phyloP scores from a whole-genome alignment of 2,888 invertebrate genomes.

The Panopea generosa region DNA sequence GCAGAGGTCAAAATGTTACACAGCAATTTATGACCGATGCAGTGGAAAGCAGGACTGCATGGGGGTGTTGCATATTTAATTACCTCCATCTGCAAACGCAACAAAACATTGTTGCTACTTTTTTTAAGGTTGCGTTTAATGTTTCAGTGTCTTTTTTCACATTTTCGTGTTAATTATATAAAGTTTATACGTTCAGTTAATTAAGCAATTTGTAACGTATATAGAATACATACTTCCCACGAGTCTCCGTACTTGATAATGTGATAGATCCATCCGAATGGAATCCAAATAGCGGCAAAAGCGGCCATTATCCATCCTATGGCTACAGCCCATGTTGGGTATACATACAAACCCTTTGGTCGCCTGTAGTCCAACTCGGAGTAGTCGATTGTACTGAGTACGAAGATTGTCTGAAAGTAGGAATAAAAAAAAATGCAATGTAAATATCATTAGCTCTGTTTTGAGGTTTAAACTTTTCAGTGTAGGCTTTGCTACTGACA shows the following conservation, averaged over 20 bases:
- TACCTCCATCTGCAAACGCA: too few species aligned
- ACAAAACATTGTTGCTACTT: too few species aligned
- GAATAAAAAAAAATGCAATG: background rate
- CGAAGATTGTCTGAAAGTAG: conserved; percentile 76
- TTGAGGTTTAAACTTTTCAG: background rate
- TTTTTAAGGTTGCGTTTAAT: too few species aligned
- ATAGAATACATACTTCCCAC: conserved; percentile 59
- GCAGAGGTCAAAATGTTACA: too few species aligned
- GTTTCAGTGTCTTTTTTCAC: too few species aligned
- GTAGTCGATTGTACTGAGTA: conserved; percentile 81
- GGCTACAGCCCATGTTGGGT: conserved; percentile 85
- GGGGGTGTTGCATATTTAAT: too few species aligned
- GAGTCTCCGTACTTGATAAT: conserved; percentile 67
- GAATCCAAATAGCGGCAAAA: conserved; percentile 81
- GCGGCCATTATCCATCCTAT: conserved; percentile 83
- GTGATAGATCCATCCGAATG: conserved; percentile 77
- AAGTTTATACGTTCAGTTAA: too few species aligned
- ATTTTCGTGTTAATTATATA: too few species aligned
- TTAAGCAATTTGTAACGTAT: too few species aligned
- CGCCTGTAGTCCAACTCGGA: conserved; percentile 81
- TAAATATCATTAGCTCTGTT: too few species aligned
- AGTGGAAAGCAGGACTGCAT: too few species aligned
- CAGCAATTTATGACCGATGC: too few species aligned
- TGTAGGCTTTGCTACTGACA: background rate
- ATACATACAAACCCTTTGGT: conserved; percentile 85